phyloP scores from a whole-genome alignment of 2,888 invertebrate species.

The Herminia tarsipennalis region DNA sequence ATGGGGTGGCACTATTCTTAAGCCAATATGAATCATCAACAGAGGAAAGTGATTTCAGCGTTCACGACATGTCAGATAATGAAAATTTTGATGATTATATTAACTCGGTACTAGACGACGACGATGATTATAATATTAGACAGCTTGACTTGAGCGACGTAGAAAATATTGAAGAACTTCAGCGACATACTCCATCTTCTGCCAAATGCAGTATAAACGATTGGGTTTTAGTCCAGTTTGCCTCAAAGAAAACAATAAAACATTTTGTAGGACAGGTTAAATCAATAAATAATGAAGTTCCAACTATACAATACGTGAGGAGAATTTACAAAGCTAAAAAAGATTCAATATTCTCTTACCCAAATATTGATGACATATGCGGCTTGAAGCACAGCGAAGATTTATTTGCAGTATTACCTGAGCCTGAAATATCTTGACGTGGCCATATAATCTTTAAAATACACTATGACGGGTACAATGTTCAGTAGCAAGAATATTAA shows the following conservation, averaged over 20 bases:
- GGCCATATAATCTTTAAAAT: conserved; percentile 11
- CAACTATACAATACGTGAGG: not conserved
- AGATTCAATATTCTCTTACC: conserved; percentile 5
- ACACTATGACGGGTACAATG: conserved; percentile 2
- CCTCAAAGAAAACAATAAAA: conserved; percentile 4
- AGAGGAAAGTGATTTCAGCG: not conserved
- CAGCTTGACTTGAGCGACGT: not conserved
- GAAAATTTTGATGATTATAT: not conserved
- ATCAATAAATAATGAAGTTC: not conserved
- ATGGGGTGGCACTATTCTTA: too few relatives aligned
- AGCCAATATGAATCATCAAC: not conserved
- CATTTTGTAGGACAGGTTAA: conserved; percentile 5
- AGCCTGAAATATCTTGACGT: conserved; percentile 9
- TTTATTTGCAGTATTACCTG: conserved; percentile 2
- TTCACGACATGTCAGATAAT: not conserved
- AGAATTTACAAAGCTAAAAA: not conserved
- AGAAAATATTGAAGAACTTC: not conserved
- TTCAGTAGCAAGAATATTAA: too few relatives aligned
- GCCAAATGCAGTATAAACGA: not conserved
- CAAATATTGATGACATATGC: conserved; percentile 5
- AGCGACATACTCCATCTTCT: too few relatives aligned
- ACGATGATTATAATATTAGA: not conserved
- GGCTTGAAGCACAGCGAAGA: conserved; percentile 7
- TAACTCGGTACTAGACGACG: not conserved
- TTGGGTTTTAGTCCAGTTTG: conserved; percentile 5